Evolutionary conservation across 2,888 invertebrate genomes (phyloP).

Genomic region (Drosophila lacicola): DNA sequence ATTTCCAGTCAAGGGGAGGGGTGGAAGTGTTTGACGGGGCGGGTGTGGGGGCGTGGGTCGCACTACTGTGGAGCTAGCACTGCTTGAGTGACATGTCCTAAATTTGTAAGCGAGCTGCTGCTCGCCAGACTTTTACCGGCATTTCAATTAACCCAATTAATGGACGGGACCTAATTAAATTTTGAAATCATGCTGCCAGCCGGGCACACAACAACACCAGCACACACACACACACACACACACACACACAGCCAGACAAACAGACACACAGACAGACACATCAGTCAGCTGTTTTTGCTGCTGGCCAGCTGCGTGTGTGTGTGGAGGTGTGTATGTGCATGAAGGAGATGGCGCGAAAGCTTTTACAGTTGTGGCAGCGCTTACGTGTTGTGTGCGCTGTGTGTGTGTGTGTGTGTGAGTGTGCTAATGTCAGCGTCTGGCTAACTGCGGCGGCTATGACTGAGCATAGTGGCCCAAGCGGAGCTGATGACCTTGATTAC

Average conservation of each 20-base stretch:
- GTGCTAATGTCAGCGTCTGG: constrained; percentile 74
- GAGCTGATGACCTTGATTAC: constrained; percentile 78
- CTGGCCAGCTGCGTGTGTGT: constrained; percentile 60
- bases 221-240: constrained; percentile 30
- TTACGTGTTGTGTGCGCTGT: constrained; percentile 11
- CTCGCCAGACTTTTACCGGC: constrained; percentile 78
- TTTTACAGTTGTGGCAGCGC: constrained; percentile 41
- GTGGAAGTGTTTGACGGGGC: not conserved
- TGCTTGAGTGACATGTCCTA: constrained; percentile 77
- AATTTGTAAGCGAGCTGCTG: constrained; percentile 61
- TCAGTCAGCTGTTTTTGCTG: constrained; percentile 72
- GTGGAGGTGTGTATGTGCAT: constrained; percentile 27
- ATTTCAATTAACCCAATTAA: constrained; percentile 84
- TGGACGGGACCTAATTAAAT: constrained; percentile 83
- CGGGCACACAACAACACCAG: constrained; percentile 38
- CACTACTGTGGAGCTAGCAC: constrained; percentile 16
- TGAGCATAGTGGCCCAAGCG: constrained; percentile 58
- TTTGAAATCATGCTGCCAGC: constrained; percentile 77
- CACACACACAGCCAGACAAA: constrained; percentile 15
- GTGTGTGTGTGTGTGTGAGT: constrained; percentile 31
- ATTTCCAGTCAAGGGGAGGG: constrained; percentile 1
- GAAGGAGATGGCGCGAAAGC: constrained; percentile 68
- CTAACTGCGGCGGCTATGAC: constrained; percentile 69
- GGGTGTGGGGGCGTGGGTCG: not conserved
- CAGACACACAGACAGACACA: constrained; percentile 45